Base-by-base conservation (phyloP, 2,888 invertebrate species). In the Saturnia pavonia region DNA sequence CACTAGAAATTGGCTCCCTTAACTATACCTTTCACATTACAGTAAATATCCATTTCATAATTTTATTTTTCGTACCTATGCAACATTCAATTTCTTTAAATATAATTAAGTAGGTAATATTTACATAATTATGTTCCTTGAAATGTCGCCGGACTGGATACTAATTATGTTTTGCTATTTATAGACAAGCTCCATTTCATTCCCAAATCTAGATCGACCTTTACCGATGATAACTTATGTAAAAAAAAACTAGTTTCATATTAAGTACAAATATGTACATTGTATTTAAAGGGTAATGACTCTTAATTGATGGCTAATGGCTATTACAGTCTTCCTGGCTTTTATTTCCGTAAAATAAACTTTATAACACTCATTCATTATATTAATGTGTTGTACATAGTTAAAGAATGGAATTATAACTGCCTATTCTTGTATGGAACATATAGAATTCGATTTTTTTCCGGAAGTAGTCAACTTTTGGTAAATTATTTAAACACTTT, bases 121-220 rank as follows among this genome's bases (percentile, higher is more conserved):
- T 34, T 27, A 63, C 63, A 63, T 34, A 63, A 14, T 60, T 27
- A 14, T 60, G 27, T 60, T 27, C 25, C 25, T 14, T 45, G 34
- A 67, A 66, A 70, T 70, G 54, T 43, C 42, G 54, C 25, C 11
- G 54, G 66, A 70, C 67, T 67, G 54, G 54, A 70, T 70, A 25
- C 54, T 25, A 54, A 54, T n/a, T 51, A 66, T 70, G 66, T 66
- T 70, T 70, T 70, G 40, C 66, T 70, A 54, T 48, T n/a, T 14
- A 70, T 42, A 72, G 72, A 73, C 72, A 72, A 73, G 75, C 70
- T 75, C 74, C 73, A 74, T 74, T 72, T 75, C 72, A 71, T 68
- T 65, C 70, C 45, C 69, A 63, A 67, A 68, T 71, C 69, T 73
- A 73, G 69, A 60, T 70, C 73, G 74, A 75, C 74, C 72, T 74